Conservation (phyloP, 2,888 invertebrate species). For the Eupithecia pulchellata region DNA sequence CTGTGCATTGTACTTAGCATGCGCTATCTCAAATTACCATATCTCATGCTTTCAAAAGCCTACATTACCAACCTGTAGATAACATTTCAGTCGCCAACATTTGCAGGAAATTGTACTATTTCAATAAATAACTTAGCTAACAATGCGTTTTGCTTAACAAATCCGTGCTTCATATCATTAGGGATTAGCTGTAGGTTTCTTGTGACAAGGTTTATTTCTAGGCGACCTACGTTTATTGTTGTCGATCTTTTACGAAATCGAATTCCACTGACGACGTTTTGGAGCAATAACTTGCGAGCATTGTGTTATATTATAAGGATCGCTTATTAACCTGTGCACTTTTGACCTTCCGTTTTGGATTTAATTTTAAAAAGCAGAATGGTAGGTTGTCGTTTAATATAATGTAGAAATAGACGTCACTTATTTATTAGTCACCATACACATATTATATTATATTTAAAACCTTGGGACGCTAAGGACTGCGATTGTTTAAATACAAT, state of each 20-base stretch:
- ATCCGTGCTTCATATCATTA: slow-evolving; percentile 62
- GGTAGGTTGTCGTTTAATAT: not conserved
- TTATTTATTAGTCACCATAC: not conserved
- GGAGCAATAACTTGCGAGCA: not conserved
- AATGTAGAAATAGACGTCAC: not conserved
- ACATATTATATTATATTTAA: not conserved
- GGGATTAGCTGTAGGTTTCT: slow-evolving; percentile 37
- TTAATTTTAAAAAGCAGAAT: not conserved
- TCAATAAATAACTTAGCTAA: slow-evolving; percentile 42
- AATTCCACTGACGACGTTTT: not conserved
- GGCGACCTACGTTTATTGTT: not conserved
- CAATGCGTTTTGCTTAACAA: slow-evolving; percentile 58
- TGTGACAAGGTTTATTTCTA: slow-evolving; percentile 30
- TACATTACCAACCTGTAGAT: slow-evolving; percentile 41
- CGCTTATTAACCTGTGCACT: not conserved
- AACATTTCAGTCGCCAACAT: slow-evolving; percentile 38
- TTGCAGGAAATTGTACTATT: slow-evolving; percentile 46
- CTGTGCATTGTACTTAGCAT: not conserved
- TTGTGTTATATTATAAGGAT: not conserved
- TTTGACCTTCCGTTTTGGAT: not conserved
- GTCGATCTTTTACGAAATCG: not conserved
- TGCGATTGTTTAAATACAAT: slow-evolving; percentile 40
- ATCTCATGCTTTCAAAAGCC: slow-evolving; percentile 32
- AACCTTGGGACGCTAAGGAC: slow-evolving; percentile 17
- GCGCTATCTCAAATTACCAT: slow-evolving; percentile 35